Conservation (phyloP, 2,113 vertebrate genomes). For the Podilymbus podiceps region DNA sequence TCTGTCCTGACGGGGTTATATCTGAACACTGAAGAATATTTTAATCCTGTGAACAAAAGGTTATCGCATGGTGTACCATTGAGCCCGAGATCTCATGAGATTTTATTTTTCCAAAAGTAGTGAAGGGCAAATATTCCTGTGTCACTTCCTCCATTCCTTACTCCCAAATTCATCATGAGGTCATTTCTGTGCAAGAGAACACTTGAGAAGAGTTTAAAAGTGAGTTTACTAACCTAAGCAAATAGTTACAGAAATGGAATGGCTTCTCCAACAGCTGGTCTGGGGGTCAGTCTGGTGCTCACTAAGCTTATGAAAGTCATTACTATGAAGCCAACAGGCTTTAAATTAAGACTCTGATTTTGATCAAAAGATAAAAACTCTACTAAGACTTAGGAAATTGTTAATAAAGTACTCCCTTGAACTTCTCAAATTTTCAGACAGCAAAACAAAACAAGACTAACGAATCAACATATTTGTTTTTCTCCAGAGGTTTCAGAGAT, state of each 20-base stretch:
- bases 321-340: neutral
- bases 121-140: neutral
- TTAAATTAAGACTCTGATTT: neutral
- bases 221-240: neutral
- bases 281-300: neutral
- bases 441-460: neutral
- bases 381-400: neutral
- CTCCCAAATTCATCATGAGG: neutral
- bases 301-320: neutral
- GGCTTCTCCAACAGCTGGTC: neutral
- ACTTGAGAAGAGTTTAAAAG: neutral
- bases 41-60: neutral
- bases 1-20: neutral
- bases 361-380: neutral
- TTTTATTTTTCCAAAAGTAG: neutral
- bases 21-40: neutral
- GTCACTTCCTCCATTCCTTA: neutral
- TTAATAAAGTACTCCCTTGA: neutral
- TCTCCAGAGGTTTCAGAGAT: neutral
- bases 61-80: neutral
- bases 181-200: neutral
- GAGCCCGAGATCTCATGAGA: neutral
- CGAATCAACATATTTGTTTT: neutral
- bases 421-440: neutral
- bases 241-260: neutral